Evolutionary conservation across 2,797 vertebrate species (phyloP), one percentile per base, ranked within the genome.

Genomic region (Coranthus polyacanthus): DNA sequence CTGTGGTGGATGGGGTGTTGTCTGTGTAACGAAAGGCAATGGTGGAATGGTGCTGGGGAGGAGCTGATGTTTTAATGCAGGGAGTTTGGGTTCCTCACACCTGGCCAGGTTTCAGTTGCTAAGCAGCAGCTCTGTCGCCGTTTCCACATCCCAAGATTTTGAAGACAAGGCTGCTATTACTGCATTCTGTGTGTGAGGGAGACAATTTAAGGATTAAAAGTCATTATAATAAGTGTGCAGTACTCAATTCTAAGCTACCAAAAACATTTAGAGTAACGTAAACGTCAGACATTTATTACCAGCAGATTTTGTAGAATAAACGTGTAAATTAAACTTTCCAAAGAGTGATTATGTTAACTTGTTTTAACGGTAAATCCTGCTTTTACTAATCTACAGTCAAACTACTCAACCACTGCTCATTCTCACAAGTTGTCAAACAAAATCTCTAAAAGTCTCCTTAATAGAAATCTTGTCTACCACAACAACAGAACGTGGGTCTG

Each of bases 131-230:
- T 99, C 97, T 94, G 98, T 98, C 60, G 97, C 98, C 65, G 96
- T 96, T 92, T 98, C 97, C 95, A 98, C 98, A 32, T 98, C 97
- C 98, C 97, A 98, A 80, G 97, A 98, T 95, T 98, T 98, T 87
- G 98, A 99, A 91, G 98, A 99, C 95, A 99, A 96, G 90, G 98
- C 98, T 86, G 97, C 96, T 97, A 99, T 98, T 97, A 98, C 98
- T 92, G 97, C 96, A 85, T 98, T 98, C 97, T 99, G 69, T 39
- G 54, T 5, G 51, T 4, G 15, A 66, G 21, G 5, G 39, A 41
- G 46, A 29, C 21, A 58, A 41, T 20, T 13, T 32, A 32, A 32
- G 0, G 41, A 34, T 29, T 12, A 21, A 44, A 54, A 70, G 10
- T 1, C 0, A 47, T 7, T 34, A 4, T 5, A 38, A 57, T 17